These are phyloP conservation scores for Vidua macroura DNA, from an alignment of 2,113 vertebrate genomes.

Conservation along the genomic window DNA sequence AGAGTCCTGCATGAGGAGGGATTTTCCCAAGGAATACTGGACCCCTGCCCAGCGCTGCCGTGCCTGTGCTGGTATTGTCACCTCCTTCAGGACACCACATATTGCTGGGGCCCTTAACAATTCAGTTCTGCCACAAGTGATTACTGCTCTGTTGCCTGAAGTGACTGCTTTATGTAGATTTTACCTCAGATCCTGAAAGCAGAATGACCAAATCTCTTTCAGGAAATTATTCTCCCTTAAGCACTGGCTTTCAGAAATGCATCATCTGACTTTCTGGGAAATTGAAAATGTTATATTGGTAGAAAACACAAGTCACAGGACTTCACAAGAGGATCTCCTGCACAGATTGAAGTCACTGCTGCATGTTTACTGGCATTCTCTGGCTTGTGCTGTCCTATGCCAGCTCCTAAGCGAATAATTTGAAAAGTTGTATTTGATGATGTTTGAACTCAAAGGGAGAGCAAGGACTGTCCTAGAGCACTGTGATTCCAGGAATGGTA, in stretches of 20 bases:
- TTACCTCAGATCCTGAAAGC: neutral
- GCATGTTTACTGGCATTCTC: neutral
- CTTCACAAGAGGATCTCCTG: neutral
- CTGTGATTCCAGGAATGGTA: neutral
- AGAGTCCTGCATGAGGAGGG: neutral
- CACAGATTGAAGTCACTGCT: neutral
- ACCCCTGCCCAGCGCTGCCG: rapidly evolving
- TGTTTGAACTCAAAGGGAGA: neutral
- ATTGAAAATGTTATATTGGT: neutral
- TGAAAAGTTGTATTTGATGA: neutral
- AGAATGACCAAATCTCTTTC: neutral
- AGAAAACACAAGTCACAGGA: neutral
- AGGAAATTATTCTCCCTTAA: neutral
- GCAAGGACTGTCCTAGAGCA: neutral
- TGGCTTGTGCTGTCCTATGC: neutral
- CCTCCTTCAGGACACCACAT: neutral
- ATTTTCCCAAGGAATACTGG: neutral
- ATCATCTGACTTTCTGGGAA: slow-evolving; percentile 30
- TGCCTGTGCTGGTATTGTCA: neutral
- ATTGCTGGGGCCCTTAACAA: neutral
- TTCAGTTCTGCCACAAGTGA: neutral
- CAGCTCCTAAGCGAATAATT: neutral
- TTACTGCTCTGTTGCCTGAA: neutral
- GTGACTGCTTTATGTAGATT: neutral
- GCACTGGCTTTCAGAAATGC: neutral